phyloP scores from a whole-genome alignment of 1,140 invertebrate genomes.

The Neoseiulus cucumeris region DNA sequence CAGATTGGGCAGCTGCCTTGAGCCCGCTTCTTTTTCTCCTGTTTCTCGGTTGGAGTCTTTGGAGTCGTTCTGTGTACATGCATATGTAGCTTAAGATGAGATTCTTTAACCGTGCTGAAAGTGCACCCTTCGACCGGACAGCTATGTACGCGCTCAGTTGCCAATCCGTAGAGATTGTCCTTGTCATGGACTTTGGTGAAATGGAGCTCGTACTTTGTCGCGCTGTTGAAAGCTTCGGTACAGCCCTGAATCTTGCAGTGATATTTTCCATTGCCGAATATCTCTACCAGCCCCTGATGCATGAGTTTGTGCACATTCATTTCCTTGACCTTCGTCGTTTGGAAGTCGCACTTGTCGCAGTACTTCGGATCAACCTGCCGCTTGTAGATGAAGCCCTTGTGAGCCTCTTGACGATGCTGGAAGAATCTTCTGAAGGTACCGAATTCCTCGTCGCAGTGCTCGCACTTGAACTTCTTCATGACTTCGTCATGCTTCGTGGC shows the following conservation, averaged over 20 bases:
- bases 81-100: slow-evolving; percentile 5
- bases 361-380: slow-evolving; percentile 1
- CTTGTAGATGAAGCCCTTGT: slow-evolving; percentile 6
- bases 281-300: background rate
- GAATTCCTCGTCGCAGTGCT: slow-evolving; percentile 6
- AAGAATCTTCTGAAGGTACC: background rate
- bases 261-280: background rate
- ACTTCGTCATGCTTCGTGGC: slow-evolving; percentile 7
- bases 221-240: slow-evolving; percentile 4
- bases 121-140: background rate
- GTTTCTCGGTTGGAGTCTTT: background rate
- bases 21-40: background rate
- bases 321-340: slow-evolving; percentile 6
- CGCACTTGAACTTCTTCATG: slow-evolving; percentile 5
- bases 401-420: slow-evolving; percentile 7
- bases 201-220: background rate
- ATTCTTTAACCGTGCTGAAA: background rate
- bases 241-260: background rate
- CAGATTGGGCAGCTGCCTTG: background rate
- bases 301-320: slow-evolving; percentile 3
- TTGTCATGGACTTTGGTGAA: slow-evolving; percentile 10
- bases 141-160: background rate
- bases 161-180: background rate
- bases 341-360: slow-evolving; percentile 8
- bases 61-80: background rate